phyloP scores from a whole-genome alignment of 2,797 vertebrate genomes.

The Protonibea diacanthus region DNA sequence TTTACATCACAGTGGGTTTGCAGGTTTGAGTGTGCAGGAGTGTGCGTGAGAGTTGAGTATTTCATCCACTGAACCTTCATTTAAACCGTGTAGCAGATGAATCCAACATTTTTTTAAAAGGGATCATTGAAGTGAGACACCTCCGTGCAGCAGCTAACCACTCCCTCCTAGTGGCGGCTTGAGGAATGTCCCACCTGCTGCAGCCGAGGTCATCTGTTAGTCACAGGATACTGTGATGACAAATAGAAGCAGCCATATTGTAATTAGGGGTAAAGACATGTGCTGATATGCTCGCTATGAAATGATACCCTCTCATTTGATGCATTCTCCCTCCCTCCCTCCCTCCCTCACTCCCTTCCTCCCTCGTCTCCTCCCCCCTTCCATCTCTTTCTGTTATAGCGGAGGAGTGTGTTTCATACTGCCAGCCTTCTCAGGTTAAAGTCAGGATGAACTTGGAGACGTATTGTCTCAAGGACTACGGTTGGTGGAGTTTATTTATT shows the following conservation, averaged over 20 bases:
- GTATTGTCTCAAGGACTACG: slow-evolving; percentile 92
- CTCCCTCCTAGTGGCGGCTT: slow-evolving; percentile 79
- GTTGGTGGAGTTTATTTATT: slow-evolving; percentile 74
- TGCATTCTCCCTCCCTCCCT: slow-evolving; percentile 20
- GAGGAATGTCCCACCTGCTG: slow-evolving; percentile 73
- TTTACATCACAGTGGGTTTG: too few species aligned
- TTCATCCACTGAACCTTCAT: not conserved
- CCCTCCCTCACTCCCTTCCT: too few species aligned
- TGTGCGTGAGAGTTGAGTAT: too few species aligned
- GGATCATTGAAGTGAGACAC: too few species aligned
- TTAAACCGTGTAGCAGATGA: not conserved
- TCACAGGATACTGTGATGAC: slow-evolving; percentile 82
- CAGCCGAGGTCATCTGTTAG: slow-evolving; percentile 76
- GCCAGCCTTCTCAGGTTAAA: slow-evolving; percentile 87
- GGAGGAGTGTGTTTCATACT: slow-evolving; percentile 90
- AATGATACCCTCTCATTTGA: slow-evolving; percentile 67
- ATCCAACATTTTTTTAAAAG: too few species aligned
- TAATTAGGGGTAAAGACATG: slow-evolving; percentile 80
- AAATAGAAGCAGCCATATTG: slow-evolving; percentile 82
- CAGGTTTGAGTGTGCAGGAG: too few species aligned
- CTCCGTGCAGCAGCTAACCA: slow-evolving; percentile 43
- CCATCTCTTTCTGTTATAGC: slow-evolving; percentile 74
- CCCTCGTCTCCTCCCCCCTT: slow-evolving; percentile 11
- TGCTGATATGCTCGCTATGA: slow-evolving; percentile 75
- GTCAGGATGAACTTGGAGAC: slow-evolving; percentile 91